phyloP scores from a whole-genome alignment of 2,113 vertebrate genomes.

The Tenebrosternarchus preto region DNA sequence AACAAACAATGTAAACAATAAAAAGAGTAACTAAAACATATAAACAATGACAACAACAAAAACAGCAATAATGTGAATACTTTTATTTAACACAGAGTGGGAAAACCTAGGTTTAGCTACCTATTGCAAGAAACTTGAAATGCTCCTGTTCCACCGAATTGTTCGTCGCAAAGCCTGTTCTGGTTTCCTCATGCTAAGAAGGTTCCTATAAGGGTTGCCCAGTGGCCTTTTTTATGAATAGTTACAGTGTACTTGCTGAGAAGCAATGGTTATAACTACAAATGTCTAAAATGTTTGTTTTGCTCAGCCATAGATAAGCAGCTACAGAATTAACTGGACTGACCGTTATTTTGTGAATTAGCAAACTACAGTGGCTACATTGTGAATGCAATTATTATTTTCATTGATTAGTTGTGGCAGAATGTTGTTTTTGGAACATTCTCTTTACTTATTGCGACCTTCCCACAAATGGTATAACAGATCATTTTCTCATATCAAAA shows the following conservation, averaged over 20 bases:
- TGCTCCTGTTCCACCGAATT: background rate
- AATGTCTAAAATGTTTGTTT: too few relatives aligned
- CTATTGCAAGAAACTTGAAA: background rate
- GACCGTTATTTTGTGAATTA: background rate
- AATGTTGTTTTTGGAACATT: background rate
- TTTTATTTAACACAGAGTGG: slow-evolving; percentile 9
- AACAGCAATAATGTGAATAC: background rate
- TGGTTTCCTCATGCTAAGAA: too few relatives aligned
- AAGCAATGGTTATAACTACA: too few relatives aligned
- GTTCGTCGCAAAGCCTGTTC: too few relatives aligned
- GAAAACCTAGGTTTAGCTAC: background rate
- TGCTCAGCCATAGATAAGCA: too few relatives aligned
- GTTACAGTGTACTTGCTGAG: too few relatives aligned
- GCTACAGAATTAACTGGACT: background rate
- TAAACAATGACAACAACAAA: too few relatives aligned
- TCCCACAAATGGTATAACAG: background rate
- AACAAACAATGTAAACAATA: too few relatives aligned
- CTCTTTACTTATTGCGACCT: too few relatives aligned
- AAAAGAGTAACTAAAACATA: too few relatives aligned
- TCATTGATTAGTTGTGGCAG: background rate
- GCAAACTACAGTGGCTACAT: background rate
- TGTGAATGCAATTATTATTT: background rate
- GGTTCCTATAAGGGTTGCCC: too few relatives aligned
- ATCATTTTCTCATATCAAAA: slow-evolving; percentile 23
- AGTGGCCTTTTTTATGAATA: too few relatives aligned